These are phyloP conservation scores for Verasper variegatus DNA, from an alignment of 2,113 vertebrate species.

Conservation along the genomic window DNA sequence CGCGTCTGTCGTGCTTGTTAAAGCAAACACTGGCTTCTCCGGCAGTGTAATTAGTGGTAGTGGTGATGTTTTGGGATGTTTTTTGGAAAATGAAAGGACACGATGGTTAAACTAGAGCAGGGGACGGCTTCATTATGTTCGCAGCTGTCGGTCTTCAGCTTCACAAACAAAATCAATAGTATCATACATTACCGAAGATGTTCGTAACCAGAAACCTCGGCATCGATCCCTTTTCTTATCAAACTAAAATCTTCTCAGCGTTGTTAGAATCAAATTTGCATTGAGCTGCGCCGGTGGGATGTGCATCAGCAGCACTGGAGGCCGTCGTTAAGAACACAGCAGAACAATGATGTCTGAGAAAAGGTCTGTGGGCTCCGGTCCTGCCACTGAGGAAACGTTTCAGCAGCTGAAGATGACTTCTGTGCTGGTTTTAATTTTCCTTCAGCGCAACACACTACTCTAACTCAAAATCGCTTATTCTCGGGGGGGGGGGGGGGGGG, in stretches of 20 bases:
- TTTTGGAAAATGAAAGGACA: background rate
- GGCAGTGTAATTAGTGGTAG: background rate
- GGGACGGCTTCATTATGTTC: background rate
- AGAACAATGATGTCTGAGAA: constrained; percentile 15
- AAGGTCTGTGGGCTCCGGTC: constrained; percentile 3
- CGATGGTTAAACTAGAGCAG: background rate
- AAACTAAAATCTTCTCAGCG: constrained; percentile 27
- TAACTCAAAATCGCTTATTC: no score
- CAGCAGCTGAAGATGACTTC: background rate
- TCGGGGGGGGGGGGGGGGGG: no score
- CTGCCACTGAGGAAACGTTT: background rate
- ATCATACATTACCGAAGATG: constrained; percentile 28
- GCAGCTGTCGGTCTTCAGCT: background rate
- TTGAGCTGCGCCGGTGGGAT: constrained; percentile 17
- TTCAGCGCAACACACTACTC: background rate
- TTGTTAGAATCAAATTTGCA: constrained; percentile 44
- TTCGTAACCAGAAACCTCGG: constrained; percentile 27
- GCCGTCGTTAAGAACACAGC: constrained; percentile 41
- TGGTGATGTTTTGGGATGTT: background rate
- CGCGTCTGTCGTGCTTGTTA: no score
- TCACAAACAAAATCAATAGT: constrained; percentile 17
- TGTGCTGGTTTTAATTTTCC: constrained; percentile 4
- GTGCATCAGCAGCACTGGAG: background rate
- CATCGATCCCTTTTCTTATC: constrained; percentile 41
- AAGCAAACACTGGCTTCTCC: no score